Conservation (phyloP, 2,888 invertebrate genomes). For the Tetheella fluctuosa region DNA sequence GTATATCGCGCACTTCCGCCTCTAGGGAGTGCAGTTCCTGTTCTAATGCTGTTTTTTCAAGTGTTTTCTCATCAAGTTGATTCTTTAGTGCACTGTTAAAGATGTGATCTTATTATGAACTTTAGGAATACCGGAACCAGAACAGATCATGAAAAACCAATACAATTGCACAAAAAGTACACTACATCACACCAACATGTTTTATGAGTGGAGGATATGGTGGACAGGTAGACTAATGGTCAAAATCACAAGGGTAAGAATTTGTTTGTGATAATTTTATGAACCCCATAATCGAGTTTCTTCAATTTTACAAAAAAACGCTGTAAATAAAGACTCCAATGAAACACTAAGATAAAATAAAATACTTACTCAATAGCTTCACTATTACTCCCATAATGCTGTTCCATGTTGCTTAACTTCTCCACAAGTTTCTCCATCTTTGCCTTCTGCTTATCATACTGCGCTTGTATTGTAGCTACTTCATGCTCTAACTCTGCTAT, state of each 20-base stretch:
- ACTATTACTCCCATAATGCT: slow-evolving; percentile 61
- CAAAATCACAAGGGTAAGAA: too few relatives aligned
- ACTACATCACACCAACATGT: too few relatives aligned
- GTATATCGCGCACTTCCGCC: slow-evolving; percentile 55
- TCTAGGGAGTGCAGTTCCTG: slow-evolving; percentile 59
- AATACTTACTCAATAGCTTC: slow-evolving; percentile 72
- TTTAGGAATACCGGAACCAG: too few relatives aligned
- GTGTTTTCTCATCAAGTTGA: slow-evolving; percentile 61
- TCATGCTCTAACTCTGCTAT: slow-evolving; percentile 69
- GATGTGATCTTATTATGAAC: slow-evolving; percentile 3
- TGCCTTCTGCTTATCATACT: slow-evolving; percentile 71
- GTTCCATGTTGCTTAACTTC: slow-evolving; percentile 61
- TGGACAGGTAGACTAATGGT: too few relatives aligned
- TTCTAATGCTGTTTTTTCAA: slow-evolving; percentile 58
- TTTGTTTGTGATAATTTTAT: too few relatives aligned
- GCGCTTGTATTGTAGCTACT: slow-evolving; percentile 63
- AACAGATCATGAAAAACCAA: too few relatives aligned
- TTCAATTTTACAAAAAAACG: too few relatives aligned
- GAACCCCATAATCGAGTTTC: too few relatives aligned
- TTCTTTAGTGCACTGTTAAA: slow-evolving; percentile 54
- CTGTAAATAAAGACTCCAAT: background rate
- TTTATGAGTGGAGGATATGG: too few relatives aligned
- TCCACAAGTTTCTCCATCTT: slow-evolving; percentile 66
- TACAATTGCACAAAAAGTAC: too few relatives aligned
- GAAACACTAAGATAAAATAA: slow-evolving; percentile 1